Percentiles rank a stretch among this genome's conserved stretches.
These are phyloP conservation scores for Archivesica marissinica DNA, from an alignment of 1,140 invertebrate genomes.

Conservation along the genomic window DNA sequence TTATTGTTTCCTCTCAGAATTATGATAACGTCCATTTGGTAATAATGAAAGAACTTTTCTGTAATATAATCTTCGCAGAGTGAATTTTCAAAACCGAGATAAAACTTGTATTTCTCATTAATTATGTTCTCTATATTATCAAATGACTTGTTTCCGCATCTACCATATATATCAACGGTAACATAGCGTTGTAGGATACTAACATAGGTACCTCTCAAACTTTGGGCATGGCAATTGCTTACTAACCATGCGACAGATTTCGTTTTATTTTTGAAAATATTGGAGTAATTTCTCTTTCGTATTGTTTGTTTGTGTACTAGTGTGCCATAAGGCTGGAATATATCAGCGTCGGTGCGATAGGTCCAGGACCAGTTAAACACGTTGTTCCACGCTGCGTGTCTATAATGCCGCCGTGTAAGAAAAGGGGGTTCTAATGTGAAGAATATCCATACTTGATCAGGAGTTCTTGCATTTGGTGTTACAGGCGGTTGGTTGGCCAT, in stretches of 20 bases:
- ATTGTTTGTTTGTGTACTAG: not conserved
- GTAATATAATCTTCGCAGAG: conserved; percentile 98
- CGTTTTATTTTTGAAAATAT: conserved; percentile 62
- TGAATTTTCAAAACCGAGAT: conserved; percentile 89
- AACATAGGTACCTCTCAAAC: conserved; percentile 86
- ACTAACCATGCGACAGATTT: conserved; percentile 87
- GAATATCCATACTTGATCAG: conserved; percentile 55
- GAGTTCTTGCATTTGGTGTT: not conserved
- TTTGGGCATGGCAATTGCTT: conserved; percentile 86
- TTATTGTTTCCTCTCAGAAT: conserved; percentile 88
- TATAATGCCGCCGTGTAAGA: not conserved
- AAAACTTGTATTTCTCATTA: conserved; percentile 78
- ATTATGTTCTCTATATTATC: conserved; percentile 63
- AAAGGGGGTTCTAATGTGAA: conserved; percentile 33
- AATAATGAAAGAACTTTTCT: conserved; percentile 90
- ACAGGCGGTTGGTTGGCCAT: conserved; percentile 17
- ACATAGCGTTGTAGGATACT: conserved; percentile 85
- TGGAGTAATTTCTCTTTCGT: not conserved
- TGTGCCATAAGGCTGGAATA: conserved; percentile 42
- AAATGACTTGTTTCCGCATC: conserved; percentile 83
- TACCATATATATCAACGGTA: conserved; percentile 88
- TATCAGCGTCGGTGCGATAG: conserved; percentile 31
- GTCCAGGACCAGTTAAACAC: conserved; percentile 52
- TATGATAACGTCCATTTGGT: conserved; percentile 86
- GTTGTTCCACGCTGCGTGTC: not conserved